These are phyloP conservation scores for Helarctos malayanus DNA, from an alignment of 2,797 vertebrate species.

Conservation along the genomic window DNA sequence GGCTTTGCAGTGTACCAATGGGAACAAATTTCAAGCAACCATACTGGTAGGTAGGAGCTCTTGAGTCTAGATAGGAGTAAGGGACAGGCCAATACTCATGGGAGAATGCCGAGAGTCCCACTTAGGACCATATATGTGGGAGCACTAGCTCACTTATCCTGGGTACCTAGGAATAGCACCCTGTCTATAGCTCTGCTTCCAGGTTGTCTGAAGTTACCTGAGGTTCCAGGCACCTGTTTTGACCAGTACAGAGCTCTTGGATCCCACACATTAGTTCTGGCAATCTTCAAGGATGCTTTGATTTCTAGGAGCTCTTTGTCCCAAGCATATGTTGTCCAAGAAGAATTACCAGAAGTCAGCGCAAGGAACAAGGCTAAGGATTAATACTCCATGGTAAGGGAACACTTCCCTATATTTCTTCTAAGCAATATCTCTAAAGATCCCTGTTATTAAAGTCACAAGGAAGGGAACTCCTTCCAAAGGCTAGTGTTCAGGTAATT, in stretches of 20 bases:
- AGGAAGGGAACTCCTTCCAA: background rate
- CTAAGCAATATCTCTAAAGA: background rate
- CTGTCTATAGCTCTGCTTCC: background rate
- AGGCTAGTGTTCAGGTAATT: background rate
- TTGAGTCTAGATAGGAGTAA: background rate
- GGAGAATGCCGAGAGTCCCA: background rate
- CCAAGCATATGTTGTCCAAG: background rate
- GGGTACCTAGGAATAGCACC: background rate
- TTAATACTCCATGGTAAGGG: background rate
- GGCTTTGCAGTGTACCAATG: background rate
- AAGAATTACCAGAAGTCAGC: conserved; percentile 39
- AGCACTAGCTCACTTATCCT: background rate
- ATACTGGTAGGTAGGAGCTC: background rate
- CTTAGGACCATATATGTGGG: too few species aligned
- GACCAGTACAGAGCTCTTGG: background rate
- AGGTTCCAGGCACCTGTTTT: background rate
- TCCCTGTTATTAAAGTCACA: background rate
- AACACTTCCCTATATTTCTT: conserved; percentile 27
- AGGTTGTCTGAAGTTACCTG: background rate
- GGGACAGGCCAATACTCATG: background rate
- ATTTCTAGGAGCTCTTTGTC: conserved; percentile 33
- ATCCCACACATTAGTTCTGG: background rate
- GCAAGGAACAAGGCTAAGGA: background rate
- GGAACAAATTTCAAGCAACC: background rate
- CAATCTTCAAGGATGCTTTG: background rate